phyloP scores from a whole-genome alignment of 2,113 vertebrate species.

The Clupea harengus region DNA sequence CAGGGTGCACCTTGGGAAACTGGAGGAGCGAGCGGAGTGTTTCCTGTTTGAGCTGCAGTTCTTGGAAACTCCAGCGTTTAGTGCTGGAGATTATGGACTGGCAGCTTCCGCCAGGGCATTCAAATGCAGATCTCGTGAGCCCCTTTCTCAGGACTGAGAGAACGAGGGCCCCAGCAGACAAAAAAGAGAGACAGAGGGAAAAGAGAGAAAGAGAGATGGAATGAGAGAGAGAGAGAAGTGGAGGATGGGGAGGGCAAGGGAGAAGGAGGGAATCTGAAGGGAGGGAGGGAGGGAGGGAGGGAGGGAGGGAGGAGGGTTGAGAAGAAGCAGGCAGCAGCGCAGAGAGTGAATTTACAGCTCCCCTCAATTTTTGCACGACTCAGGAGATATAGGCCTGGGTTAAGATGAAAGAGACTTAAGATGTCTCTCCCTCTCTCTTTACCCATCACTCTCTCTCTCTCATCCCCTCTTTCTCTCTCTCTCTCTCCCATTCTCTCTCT shows the following conservation, averaged over 20 bases:
- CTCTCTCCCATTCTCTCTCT: slow-evolving; percentile 34
- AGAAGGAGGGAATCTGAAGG: not conserved
- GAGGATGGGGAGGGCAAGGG: not conserved
- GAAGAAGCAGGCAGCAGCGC: not conserved
- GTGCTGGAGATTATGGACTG: slow-evolving; percentile 64
- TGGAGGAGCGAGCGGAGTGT: slow-evolving; percentile 61
- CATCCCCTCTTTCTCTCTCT: slow-evolving; percentile 42
- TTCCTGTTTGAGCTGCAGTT: slow-evolving; percentile 71
- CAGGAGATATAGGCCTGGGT: slow-evolving; percentile 70
- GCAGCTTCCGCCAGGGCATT: slow-evolving; percentile 61
- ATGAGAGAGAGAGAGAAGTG: not conserved
- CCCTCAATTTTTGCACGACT: slow-evolving; percentile 67
- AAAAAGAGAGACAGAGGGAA: slow-evolving; percentile 43
- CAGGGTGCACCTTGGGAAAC: slow-evolving; percentile 53
- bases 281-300: slow-evolving; percentile 1
- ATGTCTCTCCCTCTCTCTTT: slow-evolving; percentile 64
- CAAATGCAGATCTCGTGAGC: slow-evolving; percentile 67
- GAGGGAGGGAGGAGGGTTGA: not conserved
- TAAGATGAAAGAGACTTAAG: slow-evolving; percentile 76
- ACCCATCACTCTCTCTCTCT: slow-evolving; percentile 44
- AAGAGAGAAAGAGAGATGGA: not conserved
- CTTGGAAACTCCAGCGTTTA: slow-evolving; percentile 72
- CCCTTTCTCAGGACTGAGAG: slow-evolving; percentile 50
- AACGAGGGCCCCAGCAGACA: not conserved
- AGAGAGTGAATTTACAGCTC: slow-evolving; percentile 42